Evolutionary conservation across 2,888 invertebrate genomes (phyloP).

Genomic region (Dromius quadrimaculatus): DNA sequence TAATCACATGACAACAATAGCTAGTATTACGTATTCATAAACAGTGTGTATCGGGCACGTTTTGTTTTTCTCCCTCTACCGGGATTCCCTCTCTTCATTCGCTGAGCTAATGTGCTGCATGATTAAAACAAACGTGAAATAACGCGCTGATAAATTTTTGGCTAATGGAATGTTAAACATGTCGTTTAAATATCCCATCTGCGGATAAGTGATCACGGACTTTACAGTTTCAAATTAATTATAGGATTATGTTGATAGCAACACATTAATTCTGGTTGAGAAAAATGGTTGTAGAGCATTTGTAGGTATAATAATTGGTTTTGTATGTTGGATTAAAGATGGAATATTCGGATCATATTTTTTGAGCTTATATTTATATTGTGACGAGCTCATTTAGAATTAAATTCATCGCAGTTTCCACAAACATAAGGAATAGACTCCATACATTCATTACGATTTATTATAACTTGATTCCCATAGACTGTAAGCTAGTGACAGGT

Average conservation of each 20-base stretch:
- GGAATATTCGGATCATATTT: no score
- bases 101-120: constrained; percentile 32
- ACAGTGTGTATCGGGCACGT: constrained; percentile 27
- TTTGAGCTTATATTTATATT: no score
- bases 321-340: no score
- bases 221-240: constrained; percentile 28
- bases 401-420: no score
- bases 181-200: constrained; percentile 41
- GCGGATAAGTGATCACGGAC: constrained; percentile 33
- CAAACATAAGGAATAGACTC: no score
- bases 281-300: constrained; percentile 25
- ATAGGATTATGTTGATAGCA: constrained; percentile 27
- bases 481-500: no score
- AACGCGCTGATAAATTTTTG: constrained; percentile 34
- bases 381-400: no score
- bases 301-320: no score
- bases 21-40: constrained; percentile 31
- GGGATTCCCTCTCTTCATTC: not conserved
- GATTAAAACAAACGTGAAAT: constrained; percentile 49
- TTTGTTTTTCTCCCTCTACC: constrained; percentile 4
- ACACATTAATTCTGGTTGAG: constrained; percentile 18
- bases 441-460: no score
- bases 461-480: no score
- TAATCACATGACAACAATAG: constrained; percentile 26
- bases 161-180: constrained; percentile 49